Conservation (phyloP, 2,888 invertebrate genomes). For the Galerucella pusilla region DNA sequence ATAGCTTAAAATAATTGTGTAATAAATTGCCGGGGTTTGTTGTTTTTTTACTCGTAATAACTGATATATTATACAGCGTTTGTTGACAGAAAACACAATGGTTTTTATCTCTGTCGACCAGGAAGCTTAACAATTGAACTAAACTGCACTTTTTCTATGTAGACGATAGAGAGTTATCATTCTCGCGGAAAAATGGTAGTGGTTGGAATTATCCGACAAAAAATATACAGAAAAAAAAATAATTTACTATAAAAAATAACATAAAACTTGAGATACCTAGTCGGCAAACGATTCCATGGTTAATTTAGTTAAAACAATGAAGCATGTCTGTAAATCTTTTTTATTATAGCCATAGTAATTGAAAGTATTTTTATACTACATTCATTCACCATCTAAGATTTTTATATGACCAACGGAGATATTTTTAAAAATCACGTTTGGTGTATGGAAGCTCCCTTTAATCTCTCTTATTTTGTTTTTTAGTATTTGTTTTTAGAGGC, state of each 20-base stretch:
- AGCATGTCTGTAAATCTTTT: not conserved
- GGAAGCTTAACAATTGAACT: conserved; percentile 9
- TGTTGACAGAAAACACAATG: conserved; percentile 8
- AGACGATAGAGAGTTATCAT: too few species aligned
- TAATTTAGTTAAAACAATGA: not conserved
- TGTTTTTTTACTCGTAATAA: not conserved
- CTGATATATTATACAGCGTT: not conserved
- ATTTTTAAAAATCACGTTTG: too few species aligned
- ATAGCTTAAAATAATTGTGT: conserved; percentile 1
- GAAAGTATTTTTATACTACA: too few species aligned
- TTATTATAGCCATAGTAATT: not conserved
- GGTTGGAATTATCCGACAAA: not conserved
- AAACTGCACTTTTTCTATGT: not conserved
- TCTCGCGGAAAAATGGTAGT: not conserved
- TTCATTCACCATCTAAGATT: too few species aligned
- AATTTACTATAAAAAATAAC: not conserved
- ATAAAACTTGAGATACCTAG: not conserved
- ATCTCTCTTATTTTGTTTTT: too few species aligned
- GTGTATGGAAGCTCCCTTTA: too few species aligned
- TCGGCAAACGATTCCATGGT: not conserved
- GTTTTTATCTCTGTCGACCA: conserved; percentile 8
- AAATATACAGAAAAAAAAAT: not conserved
- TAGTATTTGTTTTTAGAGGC: too few species aligned
- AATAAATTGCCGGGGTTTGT: conserved; percentile 10
- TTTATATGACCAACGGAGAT: too few species aligned